A percentile compares a stretch with the other conserved stretches of the same genome.
Conservation (phyloP, 92 coral and sea anemone species). For the Paramuricea clavata region DNA sequence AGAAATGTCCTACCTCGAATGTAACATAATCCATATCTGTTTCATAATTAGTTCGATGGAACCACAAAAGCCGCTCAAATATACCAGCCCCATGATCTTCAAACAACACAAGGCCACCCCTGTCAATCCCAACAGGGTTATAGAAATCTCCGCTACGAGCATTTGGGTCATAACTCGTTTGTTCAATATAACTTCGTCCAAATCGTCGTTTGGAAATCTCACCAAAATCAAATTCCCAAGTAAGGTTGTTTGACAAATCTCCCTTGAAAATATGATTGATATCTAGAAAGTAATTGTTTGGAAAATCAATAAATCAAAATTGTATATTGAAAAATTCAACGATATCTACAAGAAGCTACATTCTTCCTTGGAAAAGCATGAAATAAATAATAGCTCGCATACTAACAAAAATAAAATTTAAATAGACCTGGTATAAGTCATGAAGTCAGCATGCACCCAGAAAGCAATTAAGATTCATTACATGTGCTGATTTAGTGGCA, state of each 20-base stretch:
- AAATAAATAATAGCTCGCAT: too few relatives aligned
- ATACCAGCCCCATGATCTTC: conserved; percentile 28
- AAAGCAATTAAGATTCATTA: too few relatives aligned
- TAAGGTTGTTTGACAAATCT: conserved; percentile 2
- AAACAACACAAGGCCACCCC: conserved; percentile 3
- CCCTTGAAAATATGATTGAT: conserved; percentile 15
- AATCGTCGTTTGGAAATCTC: conserved; percentile 30
- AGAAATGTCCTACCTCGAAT: conserved; percentile 5
- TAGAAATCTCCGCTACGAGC: conserved; percentile 21
- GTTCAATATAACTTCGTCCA: conserved; percentile 19
- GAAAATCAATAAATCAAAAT: too few relatives aligned
- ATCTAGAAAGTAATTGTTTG: neutral
- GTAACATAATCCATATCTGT: neutral
- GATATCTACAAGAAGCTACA: too few relatives aligned
- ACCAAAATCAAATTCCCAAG: conserved; percentile 13
- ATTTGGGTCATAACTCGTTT: conserved; percentile 23
- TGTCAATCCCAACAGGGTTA: neutral
- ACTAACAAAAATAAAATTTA: too few relatives aligned
- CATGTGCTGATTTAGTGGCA: too few relatives aligned
- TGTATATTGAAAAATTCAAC: too few relatives aligned
- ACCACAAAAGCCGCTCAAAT: neutral
- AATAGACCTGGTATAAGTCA: too few relatives aligned
- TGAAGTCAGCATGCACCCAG: too few relatives aligned
- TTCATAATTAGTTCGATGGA: neutral
- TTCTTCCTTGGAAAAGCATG: too few relatives aligned